Evolutionary conservation across 2,797 vertebrate species (phyloP).

Genomic region (Notolepis coatsorum): DNA sequence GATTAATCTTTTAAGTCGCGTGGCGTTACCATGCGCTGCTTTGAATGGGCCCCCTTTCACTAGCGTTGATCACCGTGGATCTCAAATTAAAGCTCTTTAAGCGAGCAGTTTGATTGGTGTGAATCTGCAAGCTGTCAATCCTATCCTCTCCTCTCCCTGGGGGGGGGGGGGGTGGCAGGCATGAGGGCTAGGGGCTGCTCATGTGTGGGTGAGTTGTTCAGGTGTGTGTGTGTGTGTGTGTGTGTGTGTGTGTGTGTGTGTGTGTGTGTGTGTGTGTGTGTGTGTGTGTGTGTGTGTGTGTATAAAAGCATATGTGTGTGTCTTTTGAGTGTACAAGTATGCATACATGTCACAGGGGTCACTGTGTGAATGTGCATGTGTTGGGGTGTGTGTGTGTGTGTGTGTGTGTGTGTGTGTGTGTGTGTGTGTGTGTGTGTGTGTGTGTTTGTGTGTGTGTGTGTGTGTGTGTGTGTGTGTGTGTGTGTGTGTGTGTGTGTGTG

Average conservation of each 20-base stretch:
- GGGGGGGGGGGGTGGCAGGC: conserved; percentile 48
- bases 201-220: conserved; percentile 54
- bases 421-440: neutral
- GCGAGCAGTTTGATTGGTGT: conserved; percentile 70
- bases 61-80: conserved; percentile 76
- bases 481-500: conserved; percentile 12
- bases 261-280: conserved; percentile 44
- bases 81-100: conserved; percentile 80
- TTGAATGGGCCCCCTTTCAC: conserved; percentile 70
- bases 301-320: too few relatives aligned
- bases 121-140: conserved; percentile 79
- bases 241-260: conserved; percentile 14
- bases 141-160: conserved; percentile 54
- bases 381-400: conserved; percentile 28
- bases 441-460: too few relatives aligned
- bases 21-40: conserved; percentile 69
- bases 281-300: neutral
- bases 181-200: conserved; percentile 31
- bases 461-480: neutral
- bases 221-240: conserved; percentile 39
- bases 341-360: neutral
- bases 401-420: neutral
- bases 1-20: conserved; percentile 73
- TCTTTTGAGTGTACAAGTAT: neutral
- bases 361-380: conserved; percentile 1